Conservation (phyloP, 2,888 invertebrate genomes). For the Stenotaenia linearis region DNA sequence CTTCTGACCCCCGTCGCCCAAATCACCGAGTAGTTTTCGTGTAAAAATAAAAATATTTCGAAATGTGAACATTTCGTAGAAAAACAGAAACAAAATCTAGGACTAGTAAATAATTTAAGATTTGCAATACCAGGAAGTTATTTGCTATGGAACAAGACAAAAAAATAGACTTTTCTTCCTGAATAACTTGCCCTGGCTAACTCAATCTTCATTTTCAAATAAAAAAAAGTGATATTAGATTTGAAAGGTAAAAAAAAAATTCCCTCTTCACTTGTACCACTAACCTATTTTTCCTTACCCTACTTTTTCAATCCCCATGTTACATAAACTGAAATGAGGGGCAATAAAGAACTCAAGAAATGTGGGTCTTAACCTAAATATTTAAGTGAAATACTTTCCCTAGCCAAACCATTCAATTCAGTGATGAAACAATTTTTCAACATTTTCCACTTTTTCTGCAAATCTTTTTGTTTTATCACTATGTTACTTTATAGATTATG, state of each 20-base stretch:
- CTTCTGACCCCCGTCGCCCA: neutral
- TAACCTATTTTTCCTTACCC: neutral
- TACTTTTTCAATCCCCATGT: neutral
- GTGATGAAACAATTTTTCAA: too few species aligned
- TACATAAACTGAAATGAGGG: neutral
- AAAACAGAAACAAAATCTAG: neutral
- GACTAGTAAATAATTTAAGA: neutral
- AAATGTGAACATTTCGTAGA: neutral
- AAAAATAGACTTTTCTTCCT: neutral
- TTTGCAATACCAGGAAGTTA: conserved; percentile 3
- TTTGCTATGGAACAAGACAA: neutral
- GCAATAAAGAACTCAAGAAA: neutral
- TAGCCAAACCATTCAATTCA: too few species aligned
- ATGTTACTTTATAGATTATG: too few species aligned
- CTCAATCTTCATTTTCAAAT: neutral
- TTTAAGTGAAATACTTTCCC: neutral
- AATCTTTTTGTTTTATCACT: too few species aligned
- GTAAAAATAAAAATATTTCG: neutral
- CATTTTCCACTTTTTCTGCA: too few species aligned
- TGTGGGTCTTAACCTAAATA: neutral
- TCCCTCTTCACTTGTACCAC: neutral
- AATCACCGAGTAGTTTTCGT: neutral
- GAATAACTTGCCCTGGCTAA: neutral
- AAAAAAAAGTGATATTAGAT: too few species aligned
- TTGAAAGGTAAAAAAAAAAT: neutral